phyloP scores from a whole-genome alignment of 1,140 invertebrate genomes.

The Drosophila eugracilis region DNA sequence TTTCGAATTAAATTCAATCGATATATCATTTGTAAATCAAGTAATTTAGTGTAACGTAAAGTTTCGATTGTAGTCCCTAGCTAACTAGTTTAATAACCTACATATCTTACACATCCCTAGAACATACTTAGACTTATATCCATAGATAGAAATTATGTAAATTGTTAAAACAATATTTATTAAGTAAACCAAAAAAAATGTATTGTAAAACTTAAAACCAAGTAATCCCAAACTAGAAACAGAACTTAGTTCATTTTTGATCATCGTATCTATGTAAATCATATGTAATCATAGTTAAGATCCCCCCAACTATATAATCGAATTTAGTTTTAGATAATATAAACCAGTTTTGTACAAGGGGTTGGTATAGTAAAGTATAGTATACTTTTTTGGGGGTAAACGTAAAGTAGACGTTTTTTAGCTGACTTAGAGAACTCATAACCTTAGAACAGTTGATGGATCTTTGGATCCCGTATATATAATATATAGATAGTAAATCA shows the following conservation, averaged over 20 bases:
- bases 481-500: too few relatives aligned
- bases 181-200: slow-evolving; percentile 10
- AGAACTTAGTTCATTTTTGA: slow-evolving; percentile 26
- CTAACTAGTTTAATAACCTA: slow-evolving; percentile 1
- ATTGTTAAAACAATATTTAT: slow-evolving; percentile 32
- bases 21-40: slow-evolving; percentile 42
- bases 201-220: slow-evolving; percentile 19
- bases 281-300: slow-evolving; percentile 23
- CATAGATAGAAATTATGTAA: slow-evolving; percentile 38
- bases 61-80: slow-evolving; percentile 18
- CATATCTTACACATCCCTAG: slow-evolving; percentile 11
- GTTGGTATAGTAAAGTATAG: slow-evolving; percentile 1
- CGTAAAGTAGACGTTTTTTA: slow-evolving; percentile 19
- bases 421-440: not conserved
- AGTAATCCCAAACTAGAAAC: slow-evolving; percentile 8
- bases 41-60: slow-evolving; percentile 33
- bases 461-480: slow-evolving; percentile 8
- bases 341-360: not conserved
- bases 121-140: slow-evolving; percentile 12
- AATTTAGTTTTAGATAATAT: slow-evolving; percentile 7
- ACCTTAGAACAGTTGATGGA: slow-evolving; percentile 7
- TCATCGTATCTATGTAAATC: slow-evolving; percentile 22
- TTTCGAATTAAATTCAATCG: slow-evolving; percentile 58
- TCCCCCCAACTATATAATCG: slow-evolving; percentile 8
- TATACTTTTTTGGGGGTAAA: slow-evolving; percentile 14